Conservation (phyloP, 23 tunicate species). For the Ciona savignyi region DNA sequence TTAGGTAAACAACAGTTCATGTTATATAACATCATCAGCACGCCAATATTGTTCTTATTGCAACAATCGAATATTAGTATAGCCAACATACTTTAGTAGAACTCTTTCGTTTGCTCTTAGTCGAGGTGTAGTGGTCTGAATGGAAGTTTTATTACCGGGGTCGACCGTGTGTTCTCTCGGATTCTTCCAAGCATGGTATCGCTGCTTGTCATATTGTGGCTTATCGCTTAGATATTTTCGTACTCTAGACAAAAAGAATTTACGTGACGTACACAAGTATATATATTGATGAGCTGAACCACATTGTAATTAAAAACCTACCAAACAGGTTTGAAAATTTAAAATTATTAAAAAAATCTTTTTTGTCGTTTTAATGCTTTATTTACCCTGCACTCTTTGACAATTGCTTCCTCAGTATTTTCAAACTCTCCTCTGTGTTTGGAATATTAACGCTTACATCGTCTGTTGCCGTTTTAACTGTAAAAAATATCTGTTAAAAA, state of each 20-base stretch:
- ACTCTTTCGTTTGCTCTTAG: conserved; percentile 48
- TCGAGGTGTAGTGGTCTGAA: conserved; percentile 30
- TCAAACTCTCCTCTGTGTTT: conserved; percentile 3
- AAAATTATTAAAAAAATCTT: too few species aligned
- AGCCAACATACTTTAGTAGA: conserved; percentile 10
- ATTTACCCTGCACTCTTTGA: conserved; percentile 50
- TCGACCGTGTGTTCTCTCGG: not conserved
- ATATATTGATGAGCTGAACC: too few species aligned
- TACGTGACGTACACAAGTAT: too few species aligned
- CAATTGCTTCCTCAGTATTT: conserved; percentile 16
- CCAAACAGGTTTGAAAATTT: too few species aligned
- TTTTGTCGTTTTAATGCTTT: too few species aligned
- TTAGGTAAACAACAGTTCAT: not conserved
- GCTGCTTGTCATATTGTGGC: not conserved
- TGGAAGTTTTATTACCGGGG: conserved; percentile 6
- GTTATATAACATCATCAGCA: too few species aligned
- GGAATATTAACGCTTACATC: conserved; percentile 6
- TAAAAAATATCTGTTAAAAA: not conserved
- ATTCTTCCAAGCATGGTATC: conserved; percentile 22
- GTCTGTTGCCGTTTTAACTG: not conserved
- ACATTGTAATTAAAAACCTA: too few species aligned
- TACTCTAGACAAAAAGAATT: too few species aligned
- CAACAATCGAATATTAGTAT: too few species aligned
- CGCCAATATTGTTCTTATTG: too few species aligned
- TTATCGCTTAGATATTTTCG: too few species aligned